These are phyloP conservation scores for Tetragonisca angustula DNA, from an alignment of 2,888 invertebrate genomes.

Conservation along the genomic window DNA sequence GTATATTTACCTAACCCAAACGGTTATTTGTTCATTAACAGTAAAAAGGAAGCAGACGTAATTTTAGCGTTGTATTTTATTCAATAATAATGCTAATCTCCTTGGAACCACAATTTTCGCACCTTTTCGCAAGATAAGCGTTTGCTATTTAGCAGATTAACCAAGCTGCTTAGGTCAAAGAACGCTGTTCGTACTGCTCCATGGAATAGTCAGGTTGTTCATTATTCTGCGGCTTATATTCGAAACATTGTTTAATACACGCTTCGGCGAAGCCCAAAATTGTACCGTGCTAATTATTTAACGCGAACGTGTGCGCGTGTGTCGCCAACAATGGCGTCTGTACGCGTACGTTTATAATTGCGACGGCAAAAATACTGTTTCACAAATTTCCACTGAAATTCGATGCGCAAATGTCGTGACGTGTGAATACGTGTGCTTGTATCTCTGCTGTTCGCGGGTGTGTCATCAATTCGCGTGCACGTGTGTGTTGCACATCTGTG, in stretches of 20 bases:
- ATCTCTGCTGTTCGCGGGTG: background rate
- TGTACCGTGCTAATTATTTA: conserved; percentile 31
- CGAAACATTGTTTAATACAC: conserved; percentile 22
- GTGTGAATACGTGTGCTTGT: background rate
- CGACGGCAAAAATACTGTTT: conserved; percentile 13
- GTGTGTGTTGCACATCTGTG: background rate
- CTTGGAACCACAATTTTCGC: background rate
- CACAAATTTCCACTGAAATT: conserved; percentile 11
- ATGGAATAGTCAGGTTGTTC: background rate
- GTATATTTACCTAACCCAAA: background rate
- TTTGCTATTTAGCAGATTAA: background rate
- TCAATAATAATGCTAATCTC: background rate
- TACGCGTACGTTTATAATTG: conserved; percentile 1
- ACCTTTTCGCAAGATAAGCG: background rate
- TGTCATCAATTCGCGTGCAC: conserved; percentile 21
- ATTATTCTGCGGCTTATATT: conserved; percentile 30
- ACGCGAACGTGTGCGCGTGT: background rate
- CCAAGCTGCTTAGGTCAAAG: background rate
- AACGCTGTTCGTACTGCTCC: background rate
- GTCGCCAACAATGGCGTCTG: background rate
- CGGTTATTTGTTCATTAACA: background rate
- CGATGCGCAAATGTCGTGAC: background rate
- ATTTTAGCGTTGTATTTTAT: background rate
- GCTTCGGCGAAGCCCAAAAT: conserved; percentile 19
- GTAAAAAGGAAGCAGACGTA: background rate